phyloP scores from a whole-genome alignment of 2,888 invertebrate species.

The Biston betularia region DNA sequence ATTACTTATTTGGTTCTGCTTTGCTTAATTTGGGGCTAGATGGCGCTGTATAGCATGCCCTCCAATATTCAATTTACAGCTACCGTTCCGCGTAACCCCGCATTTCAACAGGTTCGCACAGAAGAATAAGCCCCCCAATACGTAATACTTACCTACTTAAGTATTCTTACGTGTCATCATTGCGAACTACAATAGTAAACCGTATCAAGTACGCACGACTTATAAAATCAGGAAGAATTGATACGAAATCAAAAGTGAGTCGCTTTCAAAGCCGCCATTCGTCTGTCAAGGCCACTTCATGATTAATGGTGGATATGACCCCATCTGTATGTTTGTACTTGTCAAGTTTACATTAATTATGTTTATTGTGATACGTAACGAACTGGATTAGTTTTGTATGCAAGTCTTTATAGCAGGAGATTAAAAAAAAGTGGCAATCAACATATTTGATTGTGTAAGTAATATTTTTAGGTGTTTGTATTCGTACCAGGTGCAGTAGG shows the following conservation, averaged over 20 bases:
- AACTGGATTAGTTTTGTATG: slow-evolving; percentile 41
- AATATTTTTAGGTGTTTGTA: neutral
- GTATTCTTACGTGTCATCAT: slow-evolving; percentile 1
- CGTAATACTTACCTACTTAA: slow-evolving; percentile 12
- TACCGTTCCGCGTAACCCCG: too few relatives aligned
- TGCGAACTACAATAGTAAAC: slow-evolving; percentile 2
- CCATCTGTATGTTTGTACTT: slow-evolving; percentile 67
- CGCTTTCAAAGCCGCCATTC: slow-evolving; percentile 38
- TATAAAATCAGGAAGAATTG: slow-evolving; percentile 32
- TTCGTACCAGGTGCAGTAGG: slow-evolving; percentile 33
- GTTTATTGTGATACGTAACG: slow-evolving; percentile 43
- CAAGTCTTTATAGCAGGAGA: slow-evolving; percentile 24
- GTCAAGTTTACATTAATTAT: slow-evolving; percentile 74
- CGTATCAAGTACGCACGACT: slow-evolving; percentile 32
- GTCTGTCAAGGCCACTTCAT: slow-evolving; percentile 60
- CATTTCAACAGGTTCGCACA: slow-evolving; percentile 6
- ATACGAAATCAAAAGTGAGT: slow-evolving; percentile 42
- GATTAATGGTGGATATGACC: slow-evolving; percentile 76
- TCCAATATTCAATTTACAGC: too few relatives aligned
- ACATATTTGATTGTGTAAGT: slow-evolving; percentile 17
- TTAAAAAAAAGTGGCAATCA: slow-evolving; percentile 32
- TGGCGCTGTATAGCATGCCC: too few relatives aligned
- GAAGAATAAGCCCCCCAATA: slow-evolving; percentile 7
- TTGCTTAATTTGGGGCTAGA: too few relatives aligned
- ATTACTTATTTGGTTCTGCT: too few relatives aligned